Percentiles rank a stretch among this genome's conserved stretches.
Conservation (phyloP, 2,888 invertebrate genomes). For the Melipona beecheii region DNA sequence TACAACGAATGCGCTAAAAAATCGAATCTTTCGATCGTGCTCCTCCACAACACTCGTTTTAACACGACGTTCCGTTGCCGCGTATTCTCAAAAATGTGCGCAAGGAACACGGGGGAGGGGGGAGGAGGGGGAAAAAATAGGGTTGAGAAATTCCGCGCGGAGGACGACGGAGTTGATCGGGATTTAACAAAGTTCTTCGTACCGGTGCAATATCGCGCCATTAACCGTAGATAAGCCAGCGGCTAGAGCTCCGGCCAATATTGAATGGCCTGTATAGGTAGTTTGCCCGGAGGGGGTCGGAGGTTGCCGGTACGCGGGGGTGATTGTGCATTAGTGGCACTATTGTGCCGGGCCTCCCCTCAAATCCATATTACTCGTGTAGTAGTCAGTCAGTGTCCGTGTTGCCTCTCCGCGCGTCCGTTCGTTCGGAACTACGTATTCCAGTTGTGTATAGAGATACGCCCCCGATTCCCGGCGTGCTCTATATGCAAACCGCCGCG, state of each 20-base stretch:
- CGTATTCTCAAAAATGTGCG: too few species aligned
- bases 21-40: too few species aligned
- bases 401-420: slow-evolving; percentile 58
- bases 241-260: slow-evolving; percentile 79
- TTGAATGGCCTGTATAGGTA: slow-evolving; percentile 80
- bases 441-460: slow-evolving; percentile 65
- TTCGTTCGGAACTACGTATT: slow-evolving; percentile 68
- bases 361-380: slow-evolving; percentile 82
- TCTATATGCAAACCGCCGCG: slow-evolving; percentile 83
- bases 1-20: too few species aligned
- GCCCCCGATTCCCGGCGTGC: slow-evolving; percentile 68
- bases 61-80: too few species aligned
- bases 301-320: slow-evolving; percentile 64
- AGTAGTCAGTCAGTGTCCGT: slow-evolving; percentile 81
- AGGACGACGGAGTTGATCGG: slow-evolving; percentile 5
- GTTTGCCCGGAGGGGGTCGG: slow-evolving; percentile 77
- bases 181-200: slow-evolving; percentile 67
- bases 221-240: slow-evolving; percentile 79
- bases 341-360: slow-evolving; percentile 81
- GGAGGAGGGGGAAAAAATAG: too few species aligned
- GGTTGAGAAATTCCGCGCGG: neutral
- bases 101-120: neutral
- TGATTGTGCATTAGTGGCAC: slow-evolving; percentile 83
- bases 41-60: too few species aligned
- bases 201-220: slow-evolving; percentile 69